These are phyloP conservation scores for Ornithorhynchus anatinus DNA, from an alignment of 2,113 vertebrate species.

Conservation along the genomic window DNA sequence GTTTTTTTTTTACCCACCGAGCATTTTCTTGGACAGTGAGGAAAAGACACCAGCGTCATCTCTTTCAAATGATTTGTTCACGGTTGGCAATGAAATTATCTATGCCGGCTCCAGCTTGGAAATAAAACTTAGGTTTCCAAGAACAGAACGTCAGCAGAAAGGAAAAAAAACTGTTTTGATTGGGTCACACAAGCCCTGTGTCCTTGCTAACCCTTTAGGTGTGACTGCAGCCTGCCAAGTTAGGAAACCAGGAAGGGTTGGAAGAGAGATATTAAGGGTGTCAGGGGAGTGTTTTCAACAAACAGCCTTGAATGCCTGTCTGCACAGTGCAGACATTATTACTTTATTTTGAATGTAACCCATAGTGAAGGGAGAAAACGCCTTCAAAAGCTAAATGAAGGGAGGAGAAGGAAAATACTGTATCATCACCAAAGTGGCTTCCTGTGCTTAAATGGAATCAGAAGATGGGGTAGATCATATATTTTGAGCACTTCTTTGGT, in stretches of 20 bases:
- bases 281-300: constrained; percentile 32
- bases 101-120: neutral
- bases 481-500: too few relatives aligned
- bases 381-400: constrained; percentile 15
- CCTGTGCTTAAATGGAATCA: too few relatives aligned
- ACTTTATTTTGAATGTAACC: constrained; percentile 15
- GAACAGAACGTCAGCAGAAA: neutral
- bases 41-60: too few relatives aligned
- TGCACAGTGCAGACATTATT: neutral
- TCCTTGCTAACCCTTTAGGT: neutral
- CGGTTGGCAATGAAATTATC: neutral
- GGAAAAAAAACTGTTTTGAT: neutral
- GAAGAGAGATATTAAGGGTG: constrained; percentile 27
- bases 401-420: neutral
- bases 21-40: neutral
- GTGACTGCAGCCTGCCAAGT: constrained; percentile 13
- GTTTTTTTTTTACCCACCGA: neutral
- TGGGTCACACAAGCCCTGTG: neutral
- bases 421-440: too few relatives aligned
- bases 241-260: constrained; percentile 19
- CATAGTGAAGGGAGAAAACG: constrained; percentile 12
- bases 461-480: too few relatives aligned
- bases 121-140: neutral
- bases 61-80: neutral
- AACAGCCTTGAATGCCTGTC: neutral